Evolutionary conservation across 2,888 invertebrate genomes (phyloP), one percentile per base, ranked within the genome.

Genomic region (Hylaea fasciaria): DNA sequence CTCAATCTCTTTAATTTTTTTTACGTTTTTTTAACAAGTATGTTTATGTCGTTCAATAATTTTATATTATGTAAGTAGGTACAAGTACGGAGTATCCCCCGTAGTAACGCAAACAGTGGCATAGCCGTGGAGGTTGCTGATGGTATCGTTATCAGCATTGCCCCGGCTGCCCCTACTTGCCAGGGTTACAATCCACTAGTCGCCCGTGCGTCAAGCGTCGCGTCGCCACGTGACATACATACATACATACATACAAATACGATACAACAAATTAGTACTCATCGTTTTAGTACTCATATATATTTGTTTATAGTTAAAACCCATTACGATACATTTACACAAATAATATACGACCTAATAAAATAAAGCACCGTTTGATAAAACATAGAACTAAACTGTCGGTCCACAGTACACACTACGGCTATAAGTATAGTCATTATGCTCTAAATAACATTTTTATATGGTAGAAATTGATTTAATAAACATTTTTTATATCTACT

Each of bases 51-150:
- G 85, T 91, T 88, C 87, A 89, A 89, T 91, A 89, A 89, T 89
- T 89, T 89, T 87, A 90, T 86, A 10, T 89, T 87, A 80, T 78
- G 81, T 90, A 89, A 90, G 88, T 91, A 89, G 90, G 88, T 91
- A 91, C 89, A 91, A 87, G 85, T 85, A 81, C 85, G 83, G 88
- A 87, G 81, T 85, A 48, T 46, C 41, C 51, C 53, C 56, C 37
- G 59, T 50, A 50, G 51, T 53, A 68, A 65, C 59, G 56, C 57
- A 61, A 57, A 62, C 57, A 77, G 80, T 82, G 82, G 81, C 74
- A 72, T 76, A 69, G 69, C 70, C 70, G 72, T 72, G 70, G 70
- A 72, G 66, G 71, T 74, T 78, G 77, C 71, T 75, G 37, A n/a
- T 12, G 12, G 1, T 12, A 37, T 12, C 12, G 12, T 9, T 11